Evolutionary conservation across 2,113 vertebrate genomes (phyloP).

Genomic region (Hemiscyllium ocellatum): DNA sequence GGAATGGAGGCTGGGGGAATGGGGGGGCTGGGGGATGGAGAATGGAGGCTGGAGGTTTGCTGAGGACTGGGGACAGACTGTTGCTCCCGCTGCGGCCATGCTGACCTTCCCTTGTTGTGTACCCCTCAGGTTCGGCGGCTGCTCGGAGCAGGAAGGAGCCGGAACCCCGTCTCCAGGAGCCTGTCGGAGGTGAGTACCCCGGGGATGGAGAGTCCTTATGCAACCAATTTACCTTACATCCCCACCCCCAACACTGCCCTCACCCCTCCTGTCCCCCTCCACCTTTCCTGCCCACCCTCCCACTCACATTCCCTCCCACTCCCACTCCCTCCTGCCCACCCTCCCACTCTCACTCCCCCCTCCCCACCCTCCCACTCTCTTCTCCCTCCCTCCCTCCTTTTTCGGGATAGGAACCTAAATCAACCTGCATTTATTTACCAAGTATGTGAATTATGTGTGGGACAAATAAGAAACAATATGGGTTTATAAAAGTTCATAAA

Average conservation of each 20-base stretch:
- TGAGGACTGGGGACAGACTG: not conserved
- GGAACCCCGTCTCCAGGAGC: slow-evolving; percentile 65
- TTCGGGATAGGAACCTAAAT: too few relatives aligned
- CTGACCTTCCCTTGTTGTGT: slow-evolving; percentile 19
- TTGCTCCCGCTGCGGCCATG: not conserved
- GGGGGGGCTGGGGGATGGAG: not conserved
- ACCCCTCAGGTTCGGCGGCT: slow-evolving; percentile 65
- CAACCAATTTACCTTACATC: too few relatives aligned
- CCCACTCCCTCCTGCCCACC: too few relatives aligned
- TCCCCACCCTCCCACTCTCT: too few relatives aligned
- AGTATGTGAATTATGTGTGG: not conserved
- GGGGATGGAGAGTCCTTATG: not conserved
- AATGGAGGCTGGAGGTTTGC: not conserved
- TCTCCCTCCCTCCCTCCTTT: too few relatives aligned
- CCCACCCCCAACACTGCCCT: not conserved
- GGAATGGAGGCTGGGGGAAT: too few relatives aligned
- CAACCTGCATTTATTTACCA: not conserved
- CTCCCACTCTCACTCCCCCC: too few relatives aligned
- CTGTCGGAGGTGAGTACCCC: slow-evolving; percentile 47
- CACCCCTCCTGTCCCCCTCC: too few relatives aligned
- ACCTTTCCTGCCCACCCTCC: too few relatives aligned
- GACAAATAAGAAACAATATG: not conserved
- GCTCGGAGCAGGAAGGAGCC: slow-evolving; percentile 66
- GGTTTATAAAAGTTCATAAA: not conserved
- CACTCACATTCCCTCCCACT: too few relatives aligned